These are phyloP conservation scores for Drosophila suboccidentalis DNA, from an alignment of 2,888 invertebrate genomes.

Conservation along the genomic window DNA sequence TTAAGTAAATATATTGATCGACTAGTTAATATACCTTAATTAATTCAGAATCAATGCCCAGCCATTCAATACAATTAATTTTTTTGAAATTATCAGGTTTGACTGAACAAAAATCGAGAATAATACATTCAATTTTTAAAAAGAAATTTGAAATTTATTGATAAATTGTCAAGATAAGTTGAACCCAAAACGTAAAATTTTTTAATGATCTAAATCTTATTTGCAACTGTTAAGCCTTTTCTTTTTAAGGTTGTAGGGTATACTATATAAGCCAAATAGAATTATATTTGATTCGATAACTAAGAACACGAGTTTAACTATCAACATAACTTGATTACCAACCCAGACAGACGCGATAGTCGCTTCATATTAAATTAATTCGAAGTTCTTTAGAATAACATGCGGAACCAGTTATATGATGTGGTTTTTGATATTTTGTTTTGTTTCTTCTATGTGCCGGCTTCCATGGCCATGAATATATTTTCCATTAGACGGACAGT, in stretches of 20 bases:
- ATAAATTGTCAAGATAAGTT: background rate
- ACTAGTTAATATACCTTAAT: background rate
- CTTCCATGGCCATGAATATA: slow-evolving; percentile 48
- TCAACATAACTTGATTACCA: slow-evolving; percentile 34
- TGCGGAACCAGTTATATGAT: slow-evolving; percentile 44
- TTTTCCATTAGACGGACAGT: slow-evolving; percentile 20
- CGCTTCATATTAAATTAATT: slow-evolving; percentile 23
- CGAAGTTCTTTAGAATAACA: slow-evolving; percentile 30
- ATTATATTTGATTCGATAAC: slow-evolving; percentile 29
- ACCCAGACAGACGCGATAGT: background rate
- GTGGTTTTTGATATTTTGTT: slow-evolving; percentile 15
- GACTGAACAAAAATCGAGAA: background rate
- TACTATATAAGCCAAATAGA: slow-evolving; percentile 22
- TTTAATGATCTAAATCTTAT: background rate
- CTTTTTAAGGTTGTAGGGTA: slow-evolving; percentile 23
- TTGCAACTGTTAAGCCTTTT: background rate
- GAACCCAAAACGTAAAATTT: background rate
- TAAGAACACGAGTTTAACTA: slow-evolving; percentile 35
- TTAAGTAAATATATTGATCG: slow-evolving; percentile 29
- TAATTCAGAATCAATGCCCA: background rate
- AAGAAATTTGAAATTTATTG: background rate
- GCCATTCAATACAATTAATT: background rate
- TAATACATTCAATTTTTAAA: background rate
- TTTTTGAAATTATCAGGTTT: background rate
- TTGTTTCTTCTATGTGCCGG: slow-evolving; percentile 5